Evolutionary conservation across 2,797 vertebrate species (phyloP).

Genomic region (Netta rufina): DNA sequence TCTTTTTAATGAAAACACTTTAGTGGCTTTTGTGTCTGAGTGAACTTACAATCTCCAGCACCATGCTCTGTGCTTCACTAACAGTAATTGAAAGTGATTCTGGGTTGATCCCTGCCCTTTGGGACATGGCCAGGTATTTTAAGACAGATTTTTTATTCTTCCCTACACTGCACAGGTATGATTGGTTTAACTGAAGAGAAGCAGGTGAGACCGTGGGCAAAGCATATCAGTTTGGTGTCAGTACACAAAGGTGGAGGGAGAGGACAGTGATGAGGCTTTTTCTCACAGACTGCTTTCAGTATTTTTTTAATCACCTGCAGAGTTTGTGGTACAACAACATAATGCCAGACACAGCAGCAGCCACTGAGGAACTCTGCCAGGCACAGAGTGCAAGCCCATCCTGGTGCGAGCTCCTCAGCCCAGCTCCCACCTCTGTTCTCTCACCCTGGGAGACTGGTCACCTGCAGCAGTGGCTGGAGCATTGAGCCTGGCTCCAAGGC

Average conservation of each 20-base stretch:
- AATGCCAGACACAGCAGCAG: background rate
- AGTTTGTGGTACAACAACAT: background rate
- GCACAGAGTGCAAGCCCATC: background rate
- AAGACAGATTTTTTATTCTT: background rate
- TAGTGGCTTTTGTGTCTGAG: background rate
- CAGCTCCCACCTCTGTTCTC: background rate
- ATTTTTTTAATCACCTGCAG: background rate
- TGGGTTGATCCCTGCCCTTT: background rate
- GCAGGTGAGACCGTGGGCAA: background rate
- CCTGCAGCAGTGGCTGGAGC: accelerated
- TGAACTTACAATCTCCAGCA: background rate
- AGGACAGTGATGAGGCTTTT: background rate
- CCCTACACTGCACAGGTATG: background rate
- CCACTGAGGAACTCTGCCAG: background rate
- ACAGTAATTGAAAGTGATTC: background rate
- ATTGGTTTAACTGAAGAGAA: background rate
- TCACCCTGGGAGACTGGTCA: background rate
- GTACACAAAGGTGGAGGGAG: background rate
- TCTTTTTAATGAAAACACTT: background rate
- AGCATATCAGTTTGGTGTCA: background rate
- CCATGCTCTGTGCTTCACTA: background rate
- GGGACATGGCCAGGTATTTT: background rate
- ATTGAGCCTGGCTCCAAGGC: background rate
- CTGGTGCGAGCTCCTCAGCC: background rate
- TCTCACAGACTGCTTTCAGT: background rate